phyloP scores from a whole-genome alignment of 2,797 vertebrate genomes.

The Varecia variegata region DNA sequence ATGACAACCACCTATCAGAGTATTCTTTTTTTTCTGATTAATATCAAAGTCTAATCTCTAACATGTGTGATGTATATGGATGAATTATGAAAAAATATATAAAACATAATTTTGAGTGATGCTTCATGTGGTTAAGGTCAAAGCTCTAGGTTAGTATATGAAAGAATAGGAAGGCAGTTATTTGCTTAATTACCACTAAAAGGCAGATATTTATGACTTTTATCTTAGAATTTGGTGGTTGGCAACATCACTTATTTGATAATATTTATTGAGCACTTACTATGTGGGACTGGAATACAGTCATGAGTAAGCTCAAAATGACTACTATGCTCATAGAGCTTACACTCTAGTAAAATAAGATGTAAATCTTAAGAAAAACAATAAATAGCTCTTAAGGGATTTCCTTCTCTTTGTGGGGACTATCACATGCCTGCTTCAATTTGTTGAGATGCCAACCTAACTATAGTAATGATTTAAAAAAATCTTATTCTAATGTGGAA shows the following conservation, averaged over 20 bases:
- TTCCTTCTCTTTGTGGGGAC: not conserved
- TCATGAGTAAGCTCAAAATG: not conserved
- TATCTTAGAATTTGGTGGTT: not conserved
- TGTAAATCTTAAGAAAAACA: not conserved
- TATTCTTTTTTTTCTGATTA: not conserved
- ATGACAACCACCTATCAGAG: not conserved
- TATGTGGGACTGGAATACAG: not conserved
- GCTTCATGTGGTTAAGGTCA: not conserved
- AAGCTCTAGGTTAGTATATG: not conserved
- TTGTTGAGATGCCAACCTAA: not conserved
- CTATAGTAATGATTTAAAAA: not conserved
- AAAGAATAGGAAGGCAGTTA: not conserved
- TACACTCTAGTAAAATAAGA: not conserved
- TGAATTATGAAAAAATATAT: not conserved
- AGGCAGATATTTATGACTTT: not conserved
- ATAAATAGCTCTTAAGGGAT: not conserved
- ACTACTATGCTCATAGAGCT: not conserved
- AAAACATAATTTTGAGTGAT: not conserved
- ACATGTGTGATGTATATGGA: not conserved
- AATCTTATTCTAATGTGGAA: not conserved
- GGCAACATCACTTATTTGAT: not conserved
- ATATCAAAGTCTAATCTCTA: not conserved
- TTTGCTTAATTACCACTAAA: not conserved
- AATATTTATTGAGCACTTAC: not conserved
- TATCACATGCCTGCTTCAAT: not conserved